Percentiles rank a stretch among this genome's conserved stretches.
phyloP scores from a whole-genome alignment of 2,797 vertebrate species.

The Pseudocheirus occidentalis region DNA sequence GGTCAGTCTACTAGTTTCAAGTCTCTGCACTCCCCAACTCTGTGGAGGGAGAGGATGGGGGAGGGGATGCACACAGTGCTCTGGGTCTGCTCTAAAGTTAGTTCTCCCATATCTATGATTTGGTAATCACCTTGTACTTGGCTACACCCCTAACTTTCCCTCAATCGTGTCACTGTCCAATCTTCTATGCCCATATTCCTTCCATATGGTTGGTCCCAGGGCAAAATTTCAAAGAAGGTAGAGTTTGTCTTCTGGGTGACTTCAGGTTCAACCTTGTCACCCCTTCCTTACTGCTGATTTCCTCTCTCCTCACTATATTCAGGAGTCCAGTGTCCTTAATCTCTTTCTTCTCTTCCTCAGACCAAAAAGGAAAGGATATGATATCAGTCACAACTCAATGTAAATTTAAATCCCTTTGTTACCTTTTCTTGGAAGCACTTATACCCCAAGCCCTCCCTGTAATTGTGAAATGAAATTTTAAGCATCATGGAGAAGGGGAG shows the following conservation, averaged over 20 bases:
- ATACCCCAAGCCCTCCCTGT: not conserved
- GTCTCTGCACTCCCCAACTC: not conserved
- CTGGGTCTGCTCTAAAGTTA: not conserved
- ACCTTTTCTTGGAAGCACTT: not conserved
- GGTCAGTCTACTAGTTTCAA: constrained; percentile 79
- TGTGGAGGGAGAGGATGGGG: fast-evolving
- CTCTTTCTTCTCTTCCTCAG: not conserved
- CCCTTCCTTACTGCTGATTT: not conserved
- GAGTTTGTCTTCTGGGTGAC: not conserved
- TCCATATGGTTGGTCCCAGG: not conserved
- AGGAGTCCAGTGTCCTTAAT: not conserved
- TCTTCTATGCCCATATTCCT: not conserved
- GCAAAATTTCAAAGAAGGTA: not conserved
- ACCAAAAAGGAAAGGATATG: constrained; percentile 26
- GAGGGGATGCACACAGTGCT: not conserved
- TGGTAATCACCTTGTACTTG: not conserved
- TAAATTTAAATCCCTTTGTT: constrained; percentile 9
- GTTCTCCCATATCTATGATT: not conserved
- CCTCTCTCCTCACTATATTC: not conserved
- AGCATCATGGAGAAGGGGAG: not conserved
- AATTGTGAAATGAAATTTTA: not conserved
- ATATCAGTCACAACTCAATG: not conserved
- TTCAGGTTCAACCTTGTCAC: not conserved
- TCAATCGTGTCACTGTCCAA: not conserved
- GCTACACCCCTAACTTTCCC: not conserved